Percentiles rank a stretch among this genome's conserved stretches.
Conservation (phyloP, 2,797 vertebrate species). For the Eulemur mongoz region DNA sequence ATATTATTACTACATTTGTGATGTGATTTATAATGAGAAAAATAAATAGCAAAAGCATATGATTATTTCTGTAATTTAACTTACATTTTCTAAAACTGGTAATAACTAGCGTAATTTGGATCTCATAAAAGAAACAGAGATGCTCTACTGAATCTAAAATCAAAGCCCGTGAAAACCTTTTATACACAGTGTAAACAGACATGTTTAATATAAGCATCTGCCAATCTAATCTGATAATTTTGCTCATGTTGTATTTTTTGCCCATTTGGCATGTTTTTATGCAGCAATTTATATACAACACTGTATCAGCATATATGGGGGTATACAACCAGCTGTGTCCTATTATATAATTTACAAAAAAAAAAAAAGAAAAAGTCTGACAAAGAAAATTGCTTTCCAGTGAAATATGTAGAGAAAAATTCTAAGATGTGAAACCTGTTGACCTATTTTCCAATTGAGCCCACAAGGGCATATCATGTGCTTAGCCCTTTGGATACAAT, state of each 20-base stretch:
- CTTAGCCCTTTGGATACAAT: too few species aligned
- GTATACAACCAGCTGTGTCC: constrained; percentile 70
- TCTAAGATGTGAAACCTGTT: constrained; percentile 53
- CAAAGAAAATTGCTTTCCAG: constrained; percentile 69
- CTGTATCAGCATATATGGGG: constrained; percentile 74
- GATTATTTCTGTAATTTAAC: constrained; percentile 81
- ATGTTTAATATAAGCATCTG: constrained; percentile 80
- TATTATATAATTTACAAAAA: constrained; percentile 43
- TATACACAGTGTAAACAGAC: constrained; percentile 81
- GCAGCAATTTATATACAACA: constrained; percentile 74
- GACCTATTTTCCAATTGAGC: neutral
- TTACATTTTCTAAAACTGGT: constrained; percentile 79
- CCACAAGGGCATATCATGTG: neutral
- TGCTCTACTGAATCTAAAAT: constrained; percentile 74
- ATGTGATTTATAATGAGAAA: constrained; percentile 75
- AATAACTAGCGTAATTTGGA: constrained; percentile 83
- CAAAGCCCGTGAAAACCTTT: constrained; percentile 81
- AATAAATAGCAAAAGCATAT: constrained; percentile 82
- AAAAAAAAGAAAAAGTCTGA: constrained; percentile 39
- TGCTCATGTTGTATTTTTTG: constrained; percentile 79
- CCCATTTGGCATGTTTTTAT: constrained; percentile 69
- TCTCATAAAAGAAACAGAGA: constrained; percentile 79
- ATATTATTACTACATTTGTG: constrained; percentile 74
- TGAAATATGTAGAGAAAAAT: constrained; percentile 37
- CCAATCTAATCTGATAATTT: constrained; percentile 78